Conservation (phyloP, 1,140 invertebrate species). For the Bicyclus anynana region DNA sequence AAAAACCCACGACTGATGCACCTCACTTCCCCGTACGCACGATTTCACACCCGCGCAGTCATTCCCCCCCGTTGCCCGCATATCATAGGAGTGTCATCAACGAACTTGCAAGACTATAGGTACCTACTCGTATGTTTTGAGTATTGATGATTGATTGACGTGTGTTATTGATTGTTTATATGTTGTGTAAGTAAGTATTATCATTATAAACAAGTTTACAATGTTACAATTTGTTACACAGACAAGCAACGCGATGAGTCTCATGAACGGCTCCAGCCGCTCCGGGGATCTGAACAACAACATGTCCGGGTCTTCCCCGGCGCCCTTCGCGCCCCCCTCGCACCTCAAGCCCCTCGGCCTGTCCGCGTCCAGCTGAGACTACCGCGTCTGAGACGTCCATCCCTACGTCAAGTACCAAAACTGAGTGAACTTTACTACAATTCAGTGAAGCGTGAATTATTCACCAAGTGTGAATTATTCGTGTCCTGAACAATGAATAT, state of each 20-base stretch:
- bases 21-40: no score
- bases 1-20: no score
- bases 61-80: no score
- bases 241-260: slow-evolving; percentile 62
- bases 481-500: neutral
- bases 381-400: slow-evolving; percentile 63
- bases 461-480: neutral
- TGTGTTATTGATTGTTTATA: no score
- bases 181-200: neutral
- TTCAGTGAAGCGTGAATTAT: slow-evolving; percentile 3
- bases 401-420: slow-evolving; percentile 62
- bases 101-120: no score
- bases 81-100: no score
- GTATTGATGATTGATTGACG: no score
- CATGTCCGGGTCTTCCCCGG: slow-evolving; percentile 70
- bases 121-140: no score
- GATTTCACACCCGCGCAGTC: no score
- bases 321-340: slow-evolving; percentile 50
- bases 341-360: slow-evolving; percentile 73
- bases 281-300: slow-evolving; percentile 75
- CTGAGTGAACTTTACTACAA: slow-evolving; percentile 24
- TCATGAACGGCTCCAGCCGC: slow-evolving; percentile 72
- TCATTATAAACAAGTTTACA: neutral
- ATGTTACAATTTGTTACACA: slow-evolving; percentile 34
- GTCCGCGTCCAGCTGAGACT: slow-evolving; percentile 76